Evolutionary conservation across 1,140 invertebrate genomes (phyloP).

Genomic region (Brachionus rubens): DNA sequence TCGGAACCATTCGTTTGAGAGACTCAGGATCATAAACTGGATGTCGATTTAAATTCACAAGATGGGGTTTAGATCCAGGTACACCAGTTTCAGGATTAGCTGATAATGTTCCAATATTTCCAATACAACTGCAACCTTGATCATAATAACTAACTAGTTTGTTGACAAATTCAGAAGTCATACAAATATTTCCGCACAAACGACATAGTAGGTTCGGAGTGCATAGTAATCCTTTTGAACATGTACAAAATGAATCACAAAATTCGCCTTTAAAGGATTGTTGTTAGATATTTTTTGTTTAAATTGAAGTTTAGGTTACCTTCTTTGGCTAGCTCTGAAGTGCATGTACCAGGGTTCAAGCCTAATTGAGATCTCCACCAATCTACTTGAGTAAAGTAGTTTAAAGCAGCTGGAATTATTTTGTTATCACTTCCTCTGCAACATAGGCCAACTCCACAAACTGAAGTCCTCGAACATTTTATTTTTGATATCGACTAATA

Average conservation of each 20-base stretch:
- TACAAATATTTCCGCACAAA: background rate
- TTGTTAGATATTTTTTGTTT: background rate
- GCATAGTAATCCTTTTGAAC: background rate
- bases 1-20: background rate
- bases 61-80: too few species aligned
- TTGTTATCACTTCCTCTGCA: background rate
- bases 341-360: background rate
- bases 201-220: background rate
- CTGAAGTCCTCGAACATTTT: background rate
- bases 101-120: background rate
- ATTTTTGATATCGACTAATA: background rate
- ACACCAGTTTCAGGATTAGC: too few species aligned
- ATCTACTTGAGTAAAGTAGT: background rate
- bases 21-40: background rate
- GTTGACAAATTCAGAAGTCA: background rate
- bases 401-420: background rate
- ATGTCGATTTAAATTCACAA: background rate
- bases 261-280: background rate
- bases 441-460: background rate
- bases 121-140: background rate
- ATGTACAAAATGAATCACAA: background rate
- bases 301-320: background rate
- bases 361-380: conserved; percentile 5
- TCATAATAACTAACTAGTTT: background rate
- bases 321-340: background rate